Evolutionary conservation across 2,797 vertebrate species (phyloP), one percentile per base, ranked within the genome.

Genomic region (Chanos chanos): DNA sequence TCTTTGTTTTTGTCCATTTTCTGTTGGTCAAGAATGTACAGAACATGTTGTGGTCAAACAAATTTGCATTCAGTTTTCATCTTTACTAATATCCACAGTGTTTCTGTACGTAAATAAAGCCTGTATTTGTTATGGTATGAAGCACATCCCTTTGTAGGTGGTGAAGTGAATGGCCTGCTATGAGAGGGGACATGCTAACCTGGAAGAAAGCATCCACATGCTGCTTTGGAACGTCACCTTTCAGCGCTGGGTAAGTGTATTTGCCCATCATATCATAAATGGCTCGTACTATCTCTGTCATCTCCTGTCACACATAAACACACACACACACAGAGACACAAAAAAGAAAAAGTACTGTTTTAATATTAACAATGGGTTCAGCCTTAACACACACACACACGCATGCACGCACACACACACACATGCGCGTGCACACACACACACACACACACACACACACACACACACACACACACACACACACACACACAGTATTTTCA

Each of bases 1-100:
- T 99, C 95, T 89, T 95, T 98, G 87, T 99, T 99, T 89, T 97
- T 98, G 81, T 98, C 96, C 96, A 98, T 99, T 92, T 98, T 99
- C 96, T 99, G 85, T 59, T 13, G 28, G 18, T 43, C 24, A 50
- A 63, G 15, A 22, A 24, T 53, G 2, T 40, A 27, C 3, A 0
- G 4, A 13, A 31, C 76, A 61, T 72, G 10, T 18, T 27, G 22
- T 19, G 5, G 3, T 55, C 22, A 7, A 7, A 19, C 3, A 5
- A 7, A 18, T 24, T n/a, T 43, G 40, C 21, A 24, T 18, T 13
- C 24, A 44, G 21, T 40, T 45, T 4, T 15, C n/a, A 15, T 28
- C 48, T 28, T 48, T n/a, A 48, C 40, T 9, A 9, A 19, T 43
- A 12, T 43, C 8, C 5, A 37, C 13, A 4, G 4, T 33, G 8